A percentile compares a stretch with the other conserved stretches of the same genome.
These are phyloP conservation scores for Ophiothrix spiculata DNA, from an alignment of 35 echinoderm and acorn worm genomes.

Conservation along the genomic window DNA sequence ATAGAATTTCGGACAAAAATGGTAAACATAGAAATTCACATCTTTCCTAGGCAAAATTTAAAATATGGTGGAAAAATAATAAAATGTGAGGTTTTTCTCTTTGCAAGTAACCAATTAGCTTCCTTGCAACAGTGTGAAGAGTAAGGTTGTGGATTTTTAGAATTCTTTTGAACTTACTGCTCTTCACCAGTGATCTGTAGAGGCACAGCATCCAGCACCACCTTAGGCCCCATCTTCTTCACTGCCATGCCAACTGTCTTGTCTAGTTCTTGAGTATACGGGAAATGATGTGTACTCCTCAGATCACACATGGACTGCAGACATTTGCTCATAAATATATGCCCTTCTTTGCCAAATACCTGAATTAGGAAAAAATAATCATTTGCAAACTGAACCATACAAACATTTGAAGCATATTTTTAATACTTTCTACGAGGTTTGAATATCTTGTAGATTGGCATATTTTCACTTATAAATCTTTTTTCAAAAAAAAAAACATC, in stretches of 20 bases:
- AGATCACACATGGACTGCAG: constrained; percentile 96
- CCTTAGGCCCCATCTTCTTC: constrained; percentile 67
- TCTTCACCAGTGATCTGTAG: constrained; percentile 91
- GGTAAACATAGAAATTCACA: too few species aligned
- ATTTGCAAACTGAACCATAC: constrained; percentile 73
- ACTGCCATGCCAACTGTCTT: constrained; percentile 76
- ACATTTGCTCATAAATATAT: constrained; percentile 77
- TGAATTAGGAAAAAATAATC: constrained; percentile 15
- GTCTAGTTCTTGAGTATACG: constrained; percentile 70
- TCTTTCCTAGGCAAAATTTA: too few species aligned
- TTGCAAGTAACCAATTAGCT: too few species aligned
- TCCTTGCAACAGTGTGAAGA: not conserved
- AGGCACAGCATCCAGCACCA: constrained; percentile 78
- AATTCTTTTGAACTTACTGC: constrained; percentile 71
- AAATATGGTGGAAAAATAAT: too few species aligned
- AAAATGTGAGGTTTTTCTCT: too few species aligned
- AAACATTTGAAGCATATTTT: too few species aligned
- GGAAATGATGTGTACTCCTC: constrained; percentile 82
- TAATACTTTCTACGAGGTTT: too few species aligned
- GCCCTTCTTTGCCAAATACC: constrained; percentile 83
- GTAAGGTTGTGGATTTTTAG: too few species aligned
- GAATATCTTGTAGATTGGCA: too few species aligned
- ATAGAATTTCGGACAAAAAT: too few species aligned
- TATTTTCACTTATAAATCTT: not conserved
- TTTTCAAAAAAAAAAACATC: not conserved